Base-by-base conservation (phyloP, 2,113 vertebrate genomes). In the Sinocyclocheilus rhinocerous region DNA sequence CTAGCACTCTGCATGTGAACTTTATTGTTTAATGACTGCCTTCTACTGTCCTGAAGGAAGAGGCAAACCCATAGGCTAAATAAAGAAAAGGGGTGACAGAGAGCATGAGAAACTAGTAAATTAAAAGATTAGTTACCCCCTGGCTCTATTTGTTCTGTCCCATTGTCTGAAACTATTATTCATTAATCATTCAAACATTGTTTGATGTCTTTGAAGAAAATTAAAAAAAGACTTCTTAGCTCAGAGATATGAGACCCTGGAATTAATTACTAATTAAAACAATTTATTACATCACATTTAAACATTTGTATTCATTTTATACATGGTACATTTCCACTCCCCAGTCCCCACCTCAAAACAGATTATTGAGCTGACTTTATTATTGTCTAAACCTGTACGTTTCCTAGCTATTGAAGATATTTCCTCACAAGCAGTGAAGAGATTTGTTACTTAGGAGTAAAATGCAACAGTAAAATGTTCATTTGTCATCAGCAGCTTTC, bases 401-500 rank as follows among this genome's bases (percentile, higher is more conserved):
- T 63, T 45, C 16, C 36, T 48, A 26, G 22, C n/a, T 65, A 20
- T 45, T 67, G 39, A 81, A 7, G 2, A 52, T 29, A 13, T 18
- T 52, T 77, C 24, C 48, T 29, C 76, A 33, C 16, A 26, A 77
- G 26, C 50, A 33, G 50, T 55, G 15, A 52, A 29, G 26, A 52
- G 24, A 55, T 75, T 24, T 72, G 69, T 72, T 50, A 50, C 73
- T 48, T 24, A 26, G 7, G n/a, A 16, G 13, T 76, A 55, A 33
- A 77, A 69, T 26, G 12, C 80, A 82, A 33, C 5, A 8, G 63
- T 48, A 81, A 45, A 82, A 82, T 22, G 42, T 82, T 22, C 5
- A 22, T 55, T 52, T 70, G 63, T 70, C 45, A 65, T 67, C 81
- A 72, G 65, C 65, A 83, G 67, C 82, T 77, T 82, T 52, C 24